Base-by-base conservation (phyloP, 2,113 vertebrate species). In the Lynx canadensis region DNA sequence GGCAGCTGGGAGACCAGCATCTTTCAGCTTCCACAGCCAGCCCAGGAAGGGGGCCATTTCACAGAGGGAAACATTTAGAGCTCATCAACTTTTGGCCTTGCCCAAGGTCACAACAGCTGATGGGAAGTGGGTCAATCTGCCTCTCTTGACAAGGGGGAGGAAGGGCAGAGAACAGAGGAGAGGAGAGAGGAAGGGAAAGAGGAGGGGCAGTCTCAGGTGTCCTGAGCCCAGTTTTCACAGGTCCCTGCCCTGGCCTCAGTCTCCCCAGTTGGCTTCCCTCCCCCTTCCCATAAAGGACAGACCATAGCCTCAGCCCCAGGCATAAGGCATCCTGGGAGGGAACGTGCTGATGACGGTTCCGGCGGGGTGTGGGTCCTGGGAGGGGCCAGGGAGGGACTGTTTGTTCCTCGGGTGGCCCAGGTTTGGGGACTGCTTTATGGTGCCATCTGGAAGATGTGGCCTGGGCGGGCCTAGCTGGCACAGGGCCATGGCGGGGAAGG, bases 401-500 rank as follows among this genome's bases (percentile, higher is more conserved):
- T 98, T 98, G 96, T 81, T 98, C 88, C 93, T 45, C 1, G 38
- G 74, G 63, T 4, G 15, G 96, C 93, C 82, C 79, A 92, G 92
- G 84, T 45, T 85, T 4, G 0, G 63, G 65, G 94, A 50, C 27
- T 76, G 90, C 95, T 97, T 98, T 98, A 98, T 97, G 94, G 84
- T 97, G 85, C 98, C 98, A 98, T 98, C 98, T 98, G 98, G 98
- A 66, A 97, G 95, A 97, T 96, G 95, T 76, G 81, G 79, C 88
- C 12, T 1, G 60, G 98, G 98, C 95, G 94, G 96, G 71, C 69
- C 97, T 41, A 8, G 16, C 69, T 94, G 94, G 97, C 92, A n/a
- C 0, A 3, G 33, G 92, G 68, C 97, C 98, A 81, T 87, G 92
- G 89, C 1, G 1, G 82, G 82, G 74, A 69, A 76, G 45, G 82